Conservation (phyloP, 1,140 invertebrate genomes). For the Drosophila melanica region DNA sequence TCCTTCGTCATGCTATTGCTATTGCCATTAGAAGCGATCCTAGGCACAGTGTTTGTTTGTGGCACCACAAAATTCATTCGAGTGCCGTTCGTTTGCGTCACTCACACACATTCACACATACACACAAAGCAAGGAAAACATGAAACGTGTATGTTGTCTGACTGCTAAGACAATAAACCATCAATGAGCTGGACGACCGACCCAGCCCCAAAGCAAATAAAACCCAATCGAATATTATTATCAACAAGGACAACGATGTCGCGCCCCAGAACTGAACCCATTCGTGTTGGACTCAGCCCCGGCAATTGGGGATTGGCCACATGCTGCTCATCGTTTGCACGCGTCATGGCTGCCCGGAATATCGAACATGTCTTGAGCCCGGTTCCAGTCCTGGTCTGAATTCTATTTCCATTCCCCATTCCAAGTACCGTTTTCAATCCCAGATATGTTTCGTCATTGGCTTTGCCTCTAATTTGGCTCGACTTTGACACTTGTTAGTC, state of each 20-base stretch:
- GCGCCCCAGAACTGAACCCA: conserved; percentile 52
- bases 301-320: conserved; percentile 62
- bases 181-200: conserved; percentile 55
- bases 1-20: conserved; percentile 18
- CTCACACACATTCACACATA: conserved; percentile 23
- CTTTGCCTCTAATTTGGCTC: conserved; percentile 74
- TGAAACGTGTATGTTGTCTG: conserved; percentile 46
- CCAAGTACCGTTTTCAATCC: conserved; percentile 47
- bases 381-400: neutral
- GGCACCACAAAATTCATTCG: conserved; percentile 41
- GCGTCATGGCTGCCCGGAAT: conserved; percentile 47
- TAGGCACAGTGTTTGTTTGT: conserved; percentile 24
- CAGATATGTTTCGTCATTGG: conserved; percentile 56
- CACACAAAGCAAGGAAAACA: neutral
- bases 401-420: neutral
- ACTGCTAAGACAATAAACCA: conserved; percentile 76
- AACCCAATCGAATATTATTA: conserved; percentile 82
- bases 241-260: conserved; percentile 59
- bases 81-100: conserved; percentile 59
- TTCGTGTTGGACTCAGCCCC: conserved; percentile 35
- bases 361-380: conserved; percentile 16
- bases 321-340: conserved; percentile 64
- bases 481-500: conserved; percentile 81
- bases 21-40: conserved; percentile 16
- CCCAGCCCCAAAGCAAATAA: conserved; percentile 77